Evolutionary conservation across 2,797 vertebrate species (phyloP).

Genomic region (Cossypha polioptera): DNA sequence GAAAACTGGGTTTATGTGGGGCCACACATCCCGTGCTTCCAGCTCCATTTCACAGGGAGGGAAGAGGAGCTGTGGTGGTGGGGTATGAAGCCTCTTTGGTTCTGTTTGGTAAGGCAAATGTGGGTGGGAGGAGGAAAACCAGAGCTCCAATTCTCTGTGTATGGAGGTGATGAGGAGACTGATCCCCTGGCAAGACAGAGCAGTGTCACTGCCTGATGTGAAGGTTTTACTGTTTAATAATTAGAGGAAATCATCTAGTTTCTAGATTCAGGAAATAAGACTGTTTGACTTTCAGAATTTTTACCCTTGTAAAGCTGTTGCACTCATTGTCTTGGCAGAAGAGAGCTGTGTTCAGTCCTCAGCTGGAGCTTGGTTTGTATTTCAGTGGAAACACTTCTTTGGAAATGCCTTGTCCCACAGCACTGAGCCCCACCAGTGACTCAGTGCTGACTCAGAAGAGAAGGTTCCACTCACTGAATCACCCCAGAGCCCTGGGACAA

Average conservation of each 20-base stretch:
- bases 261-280: background rate
- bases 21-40: background rate
- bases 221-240: background rate
- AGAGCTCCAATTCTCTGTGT: background rate
- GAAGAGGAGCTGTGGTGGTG: background rate
- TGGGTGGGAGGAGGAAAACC: background rate
- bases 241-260: background rate
- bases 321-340: background rate
- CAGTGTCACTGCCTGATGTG: background rate
- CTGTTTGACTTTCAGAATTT: background rate
- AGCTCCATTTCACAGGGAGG: background rate
- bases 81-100: fast-evolving
- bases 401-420: background rate
- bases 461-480: background rate
- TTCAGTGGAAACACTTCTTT: background rate
- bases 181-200: background rate
- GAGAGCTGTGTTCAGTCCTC: background rate
- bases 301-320: fast-evolving
- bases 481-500: background rate
- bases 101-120: background rate
- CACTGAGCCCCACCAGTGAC: background rate
- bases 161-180: background rate
- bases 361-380: background rate
- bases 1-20: fast-evolving
- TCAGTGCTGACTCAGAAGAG: slow-evolving; percentile 18